Conservation (phyloP, 2,113 vertebrate species). For the Silurus glanis region DNA sequence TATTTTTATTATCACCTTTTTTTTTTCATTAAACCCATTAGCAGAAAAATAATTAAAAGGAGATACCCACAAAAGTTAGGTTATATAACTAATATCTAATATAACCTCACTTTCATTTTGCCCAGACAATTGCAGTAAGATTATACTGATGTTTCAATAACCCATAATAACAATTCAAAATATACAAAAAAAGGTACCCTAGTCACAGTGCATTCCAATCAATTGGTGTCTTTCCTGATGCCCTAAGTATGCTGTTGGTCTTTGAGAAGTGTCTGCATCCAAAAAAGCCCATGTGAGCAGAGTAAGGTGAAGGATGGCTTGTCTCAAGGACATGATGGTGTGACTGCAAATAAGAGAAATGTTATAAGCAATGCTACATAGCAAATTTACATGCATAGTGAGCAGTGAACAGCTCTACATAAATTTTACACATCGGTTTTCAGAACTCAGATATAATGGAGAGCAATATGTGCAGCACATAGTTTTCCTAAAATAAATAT, state of each 20-base stretch:
- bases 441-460: background rate
- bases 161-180: background rate
- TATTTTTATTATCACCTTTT: no score
- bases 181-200: background rate
- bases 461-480: background rate
- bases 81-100: background rate
- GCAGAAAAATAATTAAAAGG: no score
- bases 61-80: no score
- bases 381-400: background rate
- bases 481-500: background rate
- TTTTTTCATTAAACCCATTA: no score
- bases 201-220: conserved; percentile 83
- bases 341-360: conserved; percentile 71
- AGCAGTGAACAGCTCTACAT: background rate
- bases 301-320: conserved; percentile 88
- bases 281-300: conserved; percentile 87
- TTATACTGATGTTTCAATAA: background rate
- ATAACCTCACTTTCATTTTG: background rate
- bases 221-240: conserved; percentile 82
- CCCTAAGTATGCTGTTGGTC: conserved; percentile 82
- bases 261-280: conserved; percentile 92
- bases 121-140: background rate
- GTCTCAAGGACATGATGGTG: conserved; percentile 89
- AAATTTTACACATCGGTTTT: background rate
- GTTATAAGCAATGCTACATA: background rate